Base-by-base conservation (phyloP, 2,113 vertebrate genomes). In the Sorex araneus region DNA sequence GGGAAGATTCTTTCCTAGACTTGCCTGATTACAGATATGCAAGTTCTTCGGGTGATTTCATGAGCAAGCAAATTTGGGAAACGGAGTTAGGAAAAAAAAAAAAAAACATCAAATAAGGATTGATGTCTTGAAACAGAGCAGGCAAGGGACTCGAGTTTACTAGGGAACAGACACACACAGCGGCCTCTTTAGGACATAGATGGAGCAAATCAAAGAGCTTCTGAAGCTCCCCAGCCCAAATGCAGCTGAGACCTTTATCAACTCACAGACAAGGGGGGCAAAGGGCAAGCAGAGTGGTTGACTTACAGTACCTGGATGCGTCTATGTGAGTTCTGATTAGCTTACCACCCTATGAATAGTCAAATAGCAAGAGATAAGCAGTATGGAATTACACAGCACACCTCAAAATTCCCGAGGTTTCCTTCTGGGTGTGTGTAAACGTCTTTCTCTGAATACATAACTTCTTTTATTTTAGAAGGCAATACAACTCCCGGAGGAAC, bases 71-170 rank as follows among this genome's bases (percentile, higher is more conserved):
- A 0, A 8, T 66, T 23, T 64, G 36, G 89, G 30, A 81, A 79
- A 83, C 19, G 57, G 3, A 74, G 64, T 83, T 94, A 30, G 45
- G 90, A 7, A 7, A 7, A 40, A 40, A 60, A 60, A 60, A 64
- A 85, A 96, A 94, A 79, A 76, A 93, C 34, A 87, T 69, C 66
- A n/a, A 89, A 77, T 73, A 82, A 74, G 71, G 63, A 63, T 66
- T 57, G 18, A 73, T 40, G 67, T 83, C 82, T 76, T 18, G 88
- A 95, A 88, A 89, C 79, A 92, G 57, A 60, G 78, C 70, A 93
- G 50, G 57, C 71, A 50, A 84, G 77, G 57, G 57, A 36, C 47
- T 93, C 47, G 32, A 23, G 19, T 93, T 66, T 84, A 45, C 50
- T 0, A 79, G 78, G 77, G 30, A 84, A 74, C 40, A 84, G 54